These are phyloP conservation scores for Gadus chalcogrammus DNA, from an alignment of 2,113 vertebrate genomes.

Conservation along the genomic window DNA sequence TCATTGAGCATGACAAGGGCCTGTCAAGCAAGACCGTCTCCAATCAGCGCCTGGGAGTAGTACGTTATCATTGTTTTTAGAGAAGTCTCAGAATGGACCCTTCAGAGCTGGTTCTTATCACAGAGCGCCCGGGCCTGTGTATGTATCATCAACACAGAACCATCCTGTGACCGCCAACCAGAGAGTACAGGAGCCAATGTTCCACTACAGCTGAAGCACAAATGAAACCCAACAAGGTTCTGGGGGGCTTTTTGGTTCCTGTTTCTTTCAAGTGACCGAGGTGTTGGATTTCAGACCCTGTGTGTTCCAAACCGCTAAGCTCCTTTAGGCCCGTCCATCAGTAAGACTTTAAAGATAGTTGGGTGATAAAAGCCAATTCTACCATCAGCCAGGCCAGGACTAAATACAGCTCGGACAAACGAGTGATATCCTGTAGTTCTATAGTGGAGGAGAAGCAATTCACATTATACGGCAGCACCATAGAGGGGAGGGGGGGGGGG, in stretches of 20 bases:
- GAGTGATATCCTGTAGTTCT: slow-evolving; percentile 18
- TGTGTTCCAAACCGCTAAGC: slow-evolving; percentile 28
- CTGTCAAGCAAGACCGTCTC: slow-evolving; percentile 6
- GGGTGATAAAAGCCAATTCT: slow-evolving; percentile 14
- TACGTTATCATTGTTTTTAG: not conserved
- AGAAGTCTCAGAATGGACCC: not conserved
- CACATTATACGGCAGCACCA: slow-evolving; percentile 6
- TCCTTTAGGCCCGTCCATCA: slow-evolving; percentile 27
- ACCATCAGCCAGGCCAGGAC: slow-evolving; percentile 15
- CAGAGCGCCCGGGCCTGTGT: slow-evolving; percentile 1
- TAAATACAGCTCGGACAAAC: slow-evolving; percentile 22
- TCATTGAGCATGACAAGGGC: slow-evolving; percentile 1
- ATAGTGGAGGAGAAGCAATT: slow-evolving; percentile 10
- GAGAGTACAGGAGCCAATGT: not conserved
- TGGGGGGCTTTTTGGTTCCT: no score
- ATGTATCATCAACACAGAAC: not conserved
- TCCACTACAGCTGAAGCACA: slow-evolving; percentile 8
- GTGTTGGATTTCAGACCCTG: slow-evolving; percentile 25
- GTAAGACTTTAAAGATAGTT: slow-evolving; percentile 14
- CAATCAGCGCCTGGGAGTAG: slow-evolving; percentile 11
- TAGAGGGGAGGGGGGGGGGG: no score
- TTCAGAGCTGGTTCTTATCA: slow-evolving; percentile 17
- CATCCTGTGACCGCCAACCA: slow-evolving; percentile 11
- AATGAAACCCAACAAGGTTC: slow-evolving; percentile 1
- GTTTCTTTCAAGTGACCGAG: not conserved